Evolutionary conservation across 2,888 invertebrate genomes (phyloP).

Genomic region (Pterostichus niger): DNA sequence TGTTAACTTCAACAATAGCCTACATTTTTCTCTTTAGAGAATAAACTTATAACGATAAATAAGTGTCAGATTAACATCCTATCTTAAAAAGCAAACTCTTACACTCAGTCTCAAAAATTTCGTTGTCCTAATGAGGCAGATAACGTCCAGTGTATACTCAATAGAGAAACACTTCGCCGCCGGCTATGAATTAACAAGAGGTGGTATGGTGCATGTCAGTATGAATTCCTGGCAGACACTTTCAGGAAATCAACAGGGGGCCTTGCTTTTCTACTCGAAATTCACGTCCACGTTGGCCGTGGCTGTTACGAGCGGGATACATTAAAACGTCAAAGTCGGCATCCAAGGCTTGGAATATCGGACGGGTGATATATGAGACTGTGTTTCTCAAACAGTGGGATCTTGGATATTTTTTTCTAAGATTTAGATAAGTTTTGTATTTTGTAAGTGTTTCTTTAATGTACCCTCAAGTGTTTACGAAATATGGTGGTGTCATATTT

Average conservation of each 20-base stretch:
- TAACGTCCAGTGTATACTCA: constrained; percentile 9
- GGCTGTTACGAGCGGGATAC: constrained; percentile 26
- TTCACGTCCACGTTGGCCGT: constrained; percentile 16
- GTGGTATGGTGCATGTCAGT: constrained; percentile 63
- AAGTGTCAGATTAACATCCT: constrained; percentile 53
- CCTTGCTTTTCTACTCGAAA: constrained; percentile 49
- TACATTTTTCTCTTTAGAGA: constrained; percentile 33
- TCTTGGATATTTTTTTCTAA: constrained; percentile 2
- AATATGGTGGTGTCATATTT: constrained; percentile 1
- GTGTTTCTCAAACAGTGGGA: constrained; percentile 38
- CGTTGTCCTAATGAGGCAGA: constrained; percentile 46
- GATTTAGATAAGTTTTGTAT: constrained; percentile 35
- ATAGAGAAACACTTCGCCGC: neutral
- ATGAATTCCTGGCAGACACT: constrained; percentile 65
- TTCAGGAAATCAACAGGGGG: constrained; percentile 63
- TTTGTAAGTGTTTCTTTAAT: constrained; percentile 34
- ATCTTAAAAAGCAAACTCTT: constrained; percentile 42
- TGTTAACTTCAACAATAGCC: constrained; percentile 35
- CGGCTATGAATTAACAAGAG: constrained; percentile 55
- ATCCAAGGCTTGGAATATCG: constrained; percentile 1
- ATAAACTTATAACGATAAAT: constrained; percentile 49
- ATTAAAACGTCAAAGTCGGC: constrained; percentile 62
- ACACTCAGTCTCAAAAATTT: constrained; percentile 24
- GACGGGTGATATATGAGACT: constrained; percentile 45
- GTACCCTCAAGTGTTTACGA: constrained; percentile 34